These are phyloP conservation scores for Marmota monax DNA, from an alignment of 2,113 vertebrate species.

Conservation along the genomic window DNA sequence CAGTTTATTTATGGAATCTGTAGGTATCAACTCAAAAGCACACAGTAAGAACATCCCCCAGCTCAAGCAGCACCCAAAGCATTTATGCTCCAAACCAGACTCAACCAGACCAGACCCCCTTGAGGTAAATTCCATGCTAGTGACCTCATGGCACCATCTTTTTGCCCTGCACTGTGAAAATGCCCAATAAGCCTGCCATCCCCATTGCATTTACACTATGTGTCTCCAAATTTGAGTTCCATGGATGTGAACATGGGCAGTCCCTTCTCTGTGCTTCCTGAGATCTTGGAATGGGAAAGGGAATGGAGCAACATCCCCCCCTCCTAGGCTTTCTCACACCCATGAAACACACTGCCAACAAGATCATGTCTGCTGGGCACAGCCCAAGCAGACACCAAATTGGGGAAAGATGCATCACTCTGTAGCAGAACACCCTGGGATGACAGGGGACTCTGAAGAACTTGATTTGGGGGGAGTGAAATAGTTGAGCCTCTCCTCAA, in stretches of 20 bases:
- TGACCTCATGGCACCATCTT: background rate
- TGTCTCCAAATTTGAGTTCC: background rate
- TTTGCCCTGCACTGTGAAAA: background rate
- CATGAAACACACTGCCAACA: background rate
- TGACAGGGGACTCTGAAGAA: background rate
- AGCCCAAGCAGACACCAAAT: background rate
- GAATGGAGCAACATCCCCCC: background rate
- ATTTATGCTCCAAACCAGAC: background rate
- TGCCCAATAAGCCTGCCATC: background rate
- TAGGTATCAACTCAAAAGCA: background rate
- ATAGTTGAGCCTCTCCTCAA: background rate
- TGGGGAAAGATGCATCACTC: too few species aligned
- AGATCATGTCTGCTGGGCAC: background rate
- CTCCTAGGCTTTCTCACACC: background rate
- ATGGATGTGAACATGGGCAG: background rate
- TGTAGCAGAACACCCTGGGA: too few species aligned
- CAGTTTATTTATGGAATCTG: background rate
- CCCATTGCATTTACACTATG: background rate
- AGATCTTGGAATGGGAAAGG: background rate
- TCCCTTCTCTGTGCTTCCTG: background rate
- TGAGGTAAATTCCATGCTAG: background rate
- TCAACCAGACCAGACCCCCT: background rate
- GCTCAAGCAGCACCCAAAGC: background rate
- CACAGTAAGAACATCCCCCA: background rate
- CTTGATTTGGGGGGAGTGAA: background rate